A percentile compares a stretch with the other conserved stretches of the same genome.
phyloP scores from a whole-genome alignment of 2,888 invertebrate genomes.

The Acronicta alni region DNA sequence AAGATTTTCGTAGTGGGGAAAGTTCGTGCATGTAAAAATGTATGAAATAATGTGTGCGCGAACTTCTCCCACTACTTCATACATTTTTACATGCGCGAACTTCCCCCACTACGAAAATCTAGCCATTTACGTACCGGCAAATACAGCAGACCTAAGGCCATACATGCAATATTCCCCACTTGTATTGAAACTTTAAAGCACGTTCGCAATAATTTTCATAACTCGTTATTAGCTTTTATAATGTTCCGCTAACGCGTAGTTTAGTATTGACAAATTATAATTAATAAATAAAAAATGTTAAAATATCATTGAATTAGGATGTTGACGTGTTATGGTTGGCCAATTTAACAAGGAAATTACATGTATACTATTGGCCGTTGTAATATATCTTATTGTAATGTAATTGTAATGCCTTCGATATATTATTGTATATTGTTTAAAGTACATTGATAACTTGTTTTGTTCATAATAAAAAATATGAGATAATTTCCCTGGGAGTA shows the following conservation, averaged over 20 bases:
- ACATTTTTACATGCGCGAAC: too few species aligned
- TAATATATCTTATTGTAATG: constrained; percentile 50
- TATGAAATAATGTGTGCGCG: too few species aligned
- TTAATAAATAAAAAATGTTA: constrained; percentile 60
- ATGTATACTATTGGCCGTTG: constrained; percentile 59
- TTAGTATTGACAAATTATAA: constrained; percentile 67
- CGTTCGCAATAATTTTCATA: constrained; percentile 73
- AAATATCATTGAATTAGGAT: constrained; percentile 61
- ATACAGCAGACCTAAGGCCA: too few species aligned
- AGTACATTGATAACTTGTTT: constrained; percentile 51
- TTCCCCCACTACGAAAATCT: too few species aligned
- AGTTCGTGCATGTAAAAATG: too few species aligned
- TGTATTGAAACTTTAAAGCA: constrained; percentile 55
- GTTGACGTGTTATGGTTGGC: constrained; percentile 58
- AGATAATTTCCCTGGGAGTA: constrained; percentile 33
- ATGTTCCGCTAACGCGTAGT: constrained; percentile 77
- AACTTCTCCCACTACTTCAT: too few species aligned
- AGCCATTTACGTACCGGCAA: too few species aligned
- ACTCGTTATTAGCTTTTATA: constrained; percentile 82
- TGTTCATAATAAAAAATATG: constrained; percentile 46
- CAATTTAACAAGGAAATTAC: constrained; percentile 47
- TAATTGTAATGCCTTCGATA: constrained; percentile 50
- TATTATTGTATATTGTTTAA: constrained; percentile 49
- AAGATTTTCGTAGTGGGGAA: too few species aligned
- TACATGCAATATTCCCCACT: background rate